Evolutionary conservation across 2,797 vertebrate species (phyloP), one percentile per base, ranked within the genome.

Genomic region (Sebastes cheni): DNA sequence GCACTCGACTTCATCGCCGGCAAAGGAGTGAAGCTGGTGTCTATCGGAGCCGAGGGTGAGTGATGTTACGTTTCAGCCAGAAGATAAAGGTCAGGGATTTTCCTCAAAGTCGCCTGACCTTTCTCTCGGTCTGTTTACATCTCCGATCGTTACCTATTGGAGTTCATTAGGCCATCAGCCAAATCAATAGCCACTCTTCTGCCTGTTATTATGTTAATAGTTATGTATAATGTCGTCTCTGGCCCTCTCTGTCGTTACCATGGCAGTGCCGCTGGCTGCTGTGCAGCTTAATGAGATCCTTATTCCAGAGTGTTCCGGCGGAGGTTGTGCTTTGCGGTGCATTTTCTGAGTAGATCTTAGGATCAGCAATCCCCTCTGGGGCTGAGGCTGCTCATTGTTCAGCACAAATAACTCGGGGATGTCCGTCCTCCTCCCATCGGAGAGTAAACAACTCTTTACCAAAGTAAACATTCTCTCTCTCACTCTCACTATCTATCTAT

Each of bases 11-110:
- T 98, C 92, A 99, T 99, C 5, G 96, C 97, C 83, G 95, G 97
- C 91, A 99, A 99, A 85, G 98, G 98, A 9, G 98, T 99, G 86
- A 99, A 98, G 36, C 95, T 99, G 88, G 97, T 99, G 69, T 99
- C 98, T 25, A 99, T 99, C 0, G 98, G 98, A 2, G 98, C 98
- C 0, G 98, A 99, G 91, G 97, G 97, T 98, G 80, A 88, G 89
- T 34, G 78, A 32, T 20, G 82, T 34, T 59, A 9, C 58, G 5
- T 66, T 59, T 69, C 16, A 1, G 1, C 14, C 52, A 10, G 7
- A 25, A 8, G 50, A 64, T 4, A 9, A 60, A 76, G 61, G 16
- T 73, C 29, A 23, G 29, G 3, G 14, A 6, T 50, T 58, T 55
- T 20, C n/a, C 71, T 54, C 18, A 25, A 58, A 71, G 58, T 25